Base-by-base conservation (phyloP, 2,113 vertebrate genomes). In the Atractosteus spatula region DNA sequence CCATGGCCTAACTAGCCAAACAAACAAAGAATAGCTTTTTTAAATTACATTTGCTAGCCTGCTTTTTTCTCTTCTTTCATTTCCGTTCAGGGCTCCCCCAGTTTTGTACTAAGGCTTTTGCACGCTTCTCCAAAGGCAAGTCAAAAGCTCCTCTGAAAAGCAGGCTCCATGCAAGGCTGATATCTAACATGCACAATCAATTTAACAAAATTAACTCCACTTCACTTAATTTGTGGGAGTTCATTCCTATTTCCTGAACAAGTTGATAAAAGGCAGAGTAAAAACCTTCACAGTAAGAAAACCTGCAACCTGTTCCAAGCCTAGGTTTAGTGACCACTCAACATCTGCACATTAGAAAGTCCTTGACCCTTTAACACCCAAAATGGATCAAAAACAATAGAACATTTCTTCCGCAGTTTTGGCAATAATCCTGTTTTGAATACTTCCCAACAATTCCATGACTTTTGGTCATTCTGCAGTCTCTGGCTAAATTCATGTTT, bases 251-350 rank as follows among this genome's bases (percentile, higher is more conserved):
- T 85, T 88, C 83, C 78, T 80, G 80, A 85, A 83, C 75, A 79
- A 73, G 82, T 79, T 89, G 88, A 91, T 86, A 84, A 86, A 87
- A 82, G 76, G 79, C 78, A 84, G 80, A 79, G 80, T 86, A 84
- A 77, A 85, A 82, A 85, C 78, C 76, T 82, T 68, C 77, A 68
- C 66, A 57, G 41, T 12, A 17, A 59, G 70, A 70, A 68, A 69
- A 66, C 17, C 63, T 16, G 12, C 55, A 64, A 62, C 0, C 62
- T 17, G 55, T 70, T 75, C 69, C 70, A 81, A 75, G 71, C 73
- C 76, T 68, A 62, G 71, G 2, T 11, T 67, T 69, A 65, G 72
- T 43, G 77, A 68, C 80, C 83, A 78, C 86, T 89, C 56, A 51
- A 68, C 66, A 61, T 68, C n/a, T 41, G 56, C 65, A 44, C 56